Percentiles rank a stretch among this genome's conserved stretches.
Conservation (phyloP, 2,797 vertebrate genomes). For the Uromys caudimaculatus region DNA sequence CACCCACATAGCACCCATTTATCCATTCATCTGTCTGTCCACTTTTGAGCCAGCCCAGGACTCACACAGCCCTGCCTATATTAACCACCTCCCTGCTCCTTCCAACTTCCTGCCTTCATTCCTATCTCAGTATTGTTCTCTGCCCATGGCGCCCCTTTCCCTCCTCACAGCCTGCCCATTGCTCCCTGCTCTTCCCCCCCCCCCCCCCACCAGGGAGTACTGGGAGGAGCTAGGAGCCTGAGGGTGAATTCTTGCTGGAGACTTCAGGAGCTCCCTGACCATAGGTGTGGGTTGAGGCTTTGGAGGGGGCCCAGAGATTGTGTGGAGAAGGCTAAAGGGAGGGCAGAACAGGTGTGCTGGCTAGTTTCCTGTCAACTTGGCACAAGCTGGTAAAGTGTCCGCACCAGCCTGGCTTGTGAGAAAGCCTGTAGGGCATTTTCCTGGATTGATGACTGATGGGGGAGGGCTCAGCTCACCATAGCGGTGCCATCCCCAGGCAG, state of each 20-base stretch:
- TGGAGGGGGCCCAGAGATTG: not conserved
- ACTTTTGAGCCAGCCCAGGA: not conserved
- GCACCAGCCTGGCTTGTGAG: not conserved
- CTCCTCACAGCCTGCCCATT: not conserved
- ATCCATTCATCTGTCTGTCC: not conserved
- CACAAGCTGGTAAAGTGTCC: not conserved
- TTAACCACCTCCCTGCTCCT: not conserved
- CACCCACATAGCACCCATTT: not conserved
- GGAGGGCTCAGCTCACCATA: too few species aligned
- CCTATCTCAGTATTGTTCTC: not conserved
- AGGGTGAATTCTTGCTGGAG: not conserved
- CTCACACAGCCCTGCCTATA: too few species aligned
- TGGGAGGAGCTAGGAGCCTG: not conserved
- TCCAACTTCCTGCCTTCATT: not conserved
- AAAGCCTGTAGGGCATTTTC: not conserved
- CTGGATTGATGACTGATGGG: too few species aligned
- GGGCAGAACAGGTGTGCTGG: not conserved
- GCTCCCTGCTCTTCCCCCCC: not conserved
- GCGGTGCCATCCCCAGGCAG: too few species aligned
- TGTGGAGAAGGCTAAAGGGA: not conserved
- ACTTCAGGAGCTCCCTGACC: not conserved
- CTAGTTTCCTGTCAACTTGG: not conserved
- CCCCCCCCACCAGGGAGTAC: not conserved
- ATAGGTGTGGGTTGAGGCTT: not conserved
- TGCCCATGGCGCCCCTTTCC: not conserved